Conservation (phyloP, 2,113 vertebrate species). For the Vanacampus margaritifer region DNA sequence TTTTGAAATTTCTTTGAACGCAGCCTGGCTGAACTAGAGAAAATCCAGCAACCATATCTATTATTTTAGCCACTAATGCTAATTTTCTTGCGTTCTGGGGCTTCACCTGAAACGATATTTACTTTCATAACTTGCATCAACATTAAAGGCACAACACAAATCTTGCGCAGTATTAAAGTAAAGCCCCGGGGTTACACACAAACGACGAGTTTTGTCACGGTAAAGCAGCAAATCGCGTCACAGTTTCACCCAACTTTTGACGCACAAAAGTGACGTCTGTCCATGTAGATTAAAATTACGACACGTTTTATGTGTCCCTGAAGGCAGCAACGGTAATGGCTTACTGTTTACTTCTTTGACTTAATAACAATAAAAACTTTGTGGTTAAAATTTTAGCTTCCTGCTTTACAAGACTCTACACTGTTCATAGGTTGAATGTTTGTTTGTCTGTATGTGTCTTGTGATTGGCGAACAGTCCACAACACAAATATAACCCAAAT, state of each 20-base stretch:
- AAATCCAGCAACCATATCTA: not conserved
- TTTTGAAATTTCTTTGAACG: not conserved
- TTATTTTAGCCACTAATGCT: not conserved
- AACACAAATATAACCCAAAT: not conserved
- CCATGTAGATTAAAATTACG: not conserved
- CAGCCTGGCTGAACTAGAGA: not conserved
- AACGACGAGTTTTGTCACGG: not conserved
- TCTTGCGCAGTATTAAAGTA: too few relatives aligned
- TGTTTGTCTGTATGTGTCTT: too few relatives aligned
- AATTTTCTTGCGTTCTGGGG: constrained; percentile 6
- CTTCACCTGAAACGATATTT: not conserved
- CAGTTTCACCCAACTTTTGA: not conserved
- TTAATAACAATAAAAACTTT: too few relatives aligned
- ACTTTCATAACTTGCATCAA: not conserved
- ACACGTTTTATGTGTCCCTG: not conserved
- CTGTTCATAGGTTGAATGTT: too few relatives aligned
- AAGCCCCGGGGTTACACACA: not conserved
- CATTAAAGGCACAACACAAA: not conserved
- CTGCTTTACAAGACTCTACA: too few relatives aligned
- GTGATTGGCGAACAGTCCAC: not conserved
- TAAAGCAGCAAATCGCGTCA: not conserved
- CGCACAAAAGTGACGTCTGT: not conserved
- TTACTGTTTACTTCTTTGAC: not conserved
- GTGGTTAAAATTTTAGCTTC: too few relatives aligned
- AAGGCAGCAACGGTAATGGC: not conserved